Conservation (phyloP, 2,113 vertebrate genomes). For the Ammodramus savannarum region DNA sequence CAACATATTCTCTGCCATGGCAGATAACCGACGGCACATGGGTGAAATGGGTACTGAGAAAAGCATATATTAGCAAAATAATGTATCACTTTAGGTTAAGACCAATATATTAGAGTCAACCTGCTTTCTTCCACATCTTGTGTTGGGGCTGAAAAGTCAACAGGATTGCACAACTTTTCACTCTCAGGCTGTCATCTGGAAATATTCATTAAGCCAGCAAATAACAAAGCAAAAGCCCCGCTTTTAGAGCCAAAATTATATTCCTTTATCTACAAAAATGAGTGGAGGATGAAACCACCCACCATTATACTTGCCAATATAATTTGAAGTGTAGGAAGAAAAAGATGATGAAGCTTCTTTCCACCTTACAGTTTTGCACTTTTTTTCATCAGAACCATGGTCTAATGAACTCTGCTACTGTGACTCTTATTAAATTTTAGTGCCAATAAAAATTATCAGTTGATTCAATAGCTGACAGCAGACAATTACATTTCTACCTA, state of each 20-base stretch:
- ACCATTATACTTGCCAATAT: background rate
- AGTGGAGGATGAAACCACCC: background rate
- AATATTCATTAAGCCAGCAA: background rate
- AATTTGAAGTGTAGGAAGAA: background rate
- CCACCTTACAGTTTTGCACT: background rate
- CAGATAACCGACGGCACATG: background rate
- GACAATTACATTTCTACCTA: background rate
- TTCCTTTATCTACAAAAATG: background rate
- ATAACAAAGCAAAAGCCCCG: background rate
- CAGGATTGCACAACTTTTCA: background rate
- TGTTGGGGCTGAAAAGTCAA: background rate
- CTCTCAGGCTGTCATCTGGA: background rate
- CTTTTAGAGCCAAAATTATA: background rate
- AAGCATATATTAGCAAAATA: background rate
- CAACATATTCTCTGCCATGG: background rate
- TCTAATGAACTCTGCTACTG: background rate
- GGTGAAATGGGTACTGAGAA: background rate
- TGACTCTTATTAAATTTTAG: background rate
- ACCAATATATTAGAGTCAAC: background rate
- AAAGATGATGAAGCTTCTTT: background rate
- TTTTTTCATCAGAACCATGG: background rate
- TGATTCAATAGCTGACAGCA: background rate
- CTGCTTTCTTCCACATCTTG: background rate
- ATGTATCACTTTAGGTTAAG: background rate
- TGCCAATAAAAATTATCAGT: background rate